A percentile compares a stretch with the other conserved stretches of the same genome.
phyloP scores from a whole-genome alignment of 2,797 vertebrate species.

The Darevskia nairensis region DNA sequence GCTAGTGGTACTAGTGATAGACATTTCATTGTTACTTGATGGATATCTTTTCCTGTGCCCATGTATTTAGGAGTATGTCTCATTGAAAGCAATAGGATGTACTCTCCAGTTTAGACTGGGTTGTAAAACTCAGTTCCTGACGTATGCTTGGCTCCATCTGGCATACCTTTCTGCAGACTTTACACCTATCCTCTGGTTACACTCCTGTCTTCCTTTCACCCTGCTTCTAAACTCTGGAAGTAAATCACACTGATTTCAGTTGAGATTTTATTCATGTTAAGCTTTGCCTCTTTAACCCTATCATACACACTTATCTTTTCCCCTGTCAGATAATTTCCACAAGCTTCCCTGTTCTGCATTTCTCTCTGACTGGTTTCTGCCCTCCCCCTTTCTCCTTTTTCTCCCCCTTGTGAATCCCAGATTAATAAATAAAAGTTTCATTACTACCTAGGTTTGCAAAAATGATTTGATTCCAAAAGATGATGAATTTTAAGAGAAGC shows the following conservation, averaged over 20 bases:
- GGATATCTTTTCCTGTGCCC: not conserved
- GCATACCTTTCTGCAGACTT: not conserved
- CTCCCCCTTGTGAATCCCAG: slow-evolving; percentile 8
- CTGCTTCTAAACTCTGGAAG: slow-evolving; percentile 1
- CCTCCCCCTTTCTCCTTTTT: not conserved
- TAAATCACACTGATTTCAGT: slow-evolving; percentile 2
- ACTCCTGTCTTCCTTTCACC: not conserved
- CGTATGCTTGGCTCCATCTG: not conserved
- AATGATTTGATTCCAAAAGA: slow-evolving; percentile 53
- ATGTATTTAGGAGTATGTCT: not conserved
- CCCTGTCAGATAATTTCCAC: slow-evolving; percentile 33
- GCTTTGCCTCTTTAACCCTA: not conserved
- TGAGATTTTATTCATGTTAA: not conserved
- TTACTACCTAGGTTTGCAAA: slow-evolving; percentile 58
- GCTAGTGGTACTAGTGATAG: not conserved
- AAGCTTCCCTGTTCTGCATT: slow-evolving; percentile 30
- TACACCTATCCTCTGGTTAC: not conserved
- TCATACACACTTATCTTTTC: not conserved
- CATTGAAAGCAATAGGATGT: not conserved
- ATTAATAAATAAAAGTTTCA: slow-evolving; percentile 69
- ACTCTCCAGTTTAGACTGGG: not conserved
- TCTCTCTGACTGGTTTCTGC: not conserved
- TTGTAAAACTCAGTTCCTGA: not conserved
- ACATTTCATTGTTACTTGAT: not conserved
- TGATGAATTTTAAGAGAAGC: slow-evolving; percentile 66